A percentile compares a stretch with the other conserved stretches of the same genome.
These are phyloP conservation scores for Drosophila ficusphila DNA, from an alignment of 1,140 invertebrate genomes.

Conservation along the genomic window DNA sequence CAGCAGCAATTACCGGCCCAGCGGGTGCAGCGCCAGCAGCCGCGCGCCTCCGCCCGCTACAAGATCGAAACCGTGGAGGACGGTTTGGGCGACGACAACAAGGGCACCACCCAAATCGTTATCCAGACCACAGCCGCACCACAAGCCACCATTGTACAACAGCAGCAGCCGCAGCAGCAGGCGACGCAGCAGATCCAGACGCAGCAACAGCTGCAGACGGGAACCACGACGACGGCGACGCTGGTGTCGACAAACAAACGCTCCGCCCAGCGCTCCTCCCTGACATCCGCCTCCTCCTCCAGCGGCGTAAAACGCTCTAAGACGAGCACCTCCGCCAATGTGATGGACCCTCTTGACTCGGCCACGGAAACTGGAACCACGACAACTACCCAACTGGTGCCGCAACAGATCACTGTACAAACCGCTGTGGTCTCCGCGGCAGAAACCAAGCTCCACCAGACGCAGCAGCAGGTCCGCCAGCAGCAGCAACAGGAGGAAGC, in stretches of 20 bases:
- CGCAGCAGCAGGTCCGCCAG: slow-evolving; percentile 48
- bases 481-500: slow-evolving; percentile 66
- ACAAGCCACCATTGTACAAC: slow-evolving; percentile 76
- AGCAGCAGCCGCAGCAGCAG: slow-evolving; percentile 53
- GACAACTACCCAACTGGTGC: slow-evolving; percentile 44
- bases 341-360: slow-evolving; percentile 61
- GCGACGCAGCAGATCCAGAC: slow-evolving; percentile 62
- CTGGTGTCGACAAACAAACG: slow-evolving; percentile 78
- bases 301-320: slow-evolving; percentile 61
- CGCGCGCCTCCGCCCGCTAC: slow-evolving; percentile 62
- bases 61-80: slow-evolving; percentile 84
- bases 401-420: slow-evolving; percentile 80
- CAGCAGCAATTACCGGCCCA: slow-evolving; percentile 68
- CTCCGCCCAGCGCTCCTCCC: slow-evolving; percentile 62
- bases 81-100: slow-evolving; percentile 71
- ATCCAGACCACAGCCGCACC: slow-evolving; percentile 75
- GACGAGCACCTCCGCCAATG: slow-evolving; percentile 37
- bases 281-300: slow-evolving; percentile 28
- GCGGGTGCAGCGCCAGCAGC: slow-evolving; percentile 69
- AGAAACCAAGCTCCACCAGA: slow-evolving; percentile 40
- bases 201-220: slow-evolving; percentile 70
- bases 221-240: slow-evolving; percentile 76
- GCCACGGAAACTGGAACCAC: slow-evolving; percentile 49
- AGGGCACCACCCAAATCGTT: slow-evolving; percentile 80
- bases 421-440: slow-evolving; percentile 59